Conservation (phyloP, 2,797 vertebrate genomes). For the Siniperca scherzeri region DNA sequence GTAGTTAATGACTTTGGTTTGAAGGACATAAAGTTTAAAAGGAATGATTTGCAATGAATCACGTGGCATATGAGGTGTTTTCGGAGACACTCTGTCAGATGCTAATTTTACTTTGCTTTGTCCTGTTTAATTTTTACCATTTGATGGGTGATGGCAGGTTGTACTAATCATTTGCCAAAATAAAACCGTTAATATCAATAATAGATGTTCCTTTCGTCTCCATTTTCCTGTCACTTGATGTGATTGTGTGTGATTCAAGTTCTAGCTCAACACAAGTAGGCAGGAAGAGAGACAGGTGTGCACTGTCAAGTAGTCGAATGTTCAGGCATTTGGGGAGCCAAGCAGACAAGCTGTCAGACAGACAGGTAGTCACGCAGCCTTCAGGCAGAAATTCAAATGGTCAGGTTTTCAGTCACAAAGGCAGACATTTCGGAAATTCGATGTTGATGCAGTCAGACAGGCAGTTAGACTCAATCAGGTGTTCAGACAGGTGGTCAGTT, state of each 20-base stretch:
- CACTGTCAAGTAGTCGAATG: conserved; percentile 8
- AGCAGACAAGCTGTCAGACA: conserved; percentile 22
- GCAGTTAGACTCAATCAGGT: conserved; percentile 33
- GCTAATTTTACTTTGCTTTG: conserved; percentile 9
- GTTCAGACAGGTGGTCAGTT: conserved; percentile 41
- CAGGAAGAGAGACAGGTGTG: conserved; percentile 26
- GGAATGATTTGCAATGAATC: conserved; percentile 5
- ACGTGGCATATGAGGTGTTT: background rate
- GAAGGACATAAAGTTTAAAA: conserved; percentile 45
- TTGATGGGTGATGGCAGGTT: conserved; percentile 13
- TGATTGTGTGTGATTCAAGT: conserved; percentile 31
- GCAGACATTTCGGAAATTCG: conserved; percentile 30
- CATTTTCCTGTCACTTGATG: conserved; percentile 17
- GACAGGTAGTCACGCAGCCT: conserved; percentile 30
- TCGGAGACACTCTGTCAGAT: background rate
- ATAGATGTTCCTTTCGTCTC: conserved; percentile 12
- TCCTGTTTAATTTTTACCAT: conserved; percentile 30
- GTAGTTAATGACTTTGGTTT: conserved; percentile 36
- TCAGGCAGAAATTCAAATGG: conserved; percentile 21
- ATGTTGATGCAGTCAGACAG: conserved; percentile 39
- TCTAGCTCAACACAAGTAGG: conserved; percentile 16
- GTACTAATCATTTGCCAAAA: conserved; percentile 28
- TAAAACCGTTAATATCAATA: conserved; percentile 13
- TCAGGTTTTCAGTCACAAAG: conserved; percentile 33
- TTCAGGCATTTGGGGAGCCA: background rate